Base-by-base conservation (phyloP, 2,888 invertebrate species). In the Pollenia amentaria region DNA sequence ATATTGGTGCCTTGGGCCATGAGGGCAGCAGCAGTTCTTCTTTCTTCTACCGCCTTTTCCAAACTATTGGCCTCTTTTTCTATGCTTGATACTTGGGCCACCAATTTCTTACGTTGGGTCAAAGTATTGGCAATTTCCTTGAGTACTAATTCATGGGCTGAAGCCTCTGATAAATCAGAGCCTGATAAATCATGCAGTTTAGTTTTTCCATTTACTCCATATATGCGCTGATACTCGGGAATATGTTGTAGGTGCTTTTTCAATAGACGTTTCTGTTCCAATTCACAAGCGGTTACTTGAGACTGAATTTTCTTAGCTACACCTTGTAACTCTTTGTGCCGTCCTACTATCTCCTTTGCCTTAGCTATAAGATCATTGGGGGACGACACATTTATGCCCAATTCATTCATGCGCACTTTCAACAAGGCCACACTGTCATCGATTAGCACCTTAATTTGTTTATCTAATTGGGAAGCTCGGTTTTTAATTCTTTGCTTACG, bases 321-420 rank as follows among this genome's bases (percentile, higher is more conserved):
- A 86, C 96, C 96, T 93, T 98, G 98, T 82, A 98, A 94, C 91
- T 98, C 98, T 93, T 98, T 98, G 93, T 99, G 98, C 42, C 97
- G 95, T 79, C 97, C 96, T 44, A 99, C 98, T 90, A 99, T 99
- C 94, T 98, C 97, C 92, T 97, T 97, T 75, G 97, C 97, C 93
- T 97, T 97, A 7, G 97, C 96, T 81, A 97, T 94, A 81, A 98
- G 94, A 93, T 98, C 97, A 78, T 97, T 97, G 0, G 97, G 97
- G 85, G 97, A 97, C 78, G 95, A 96, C 18, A 97, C 97, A 93
- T 97, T 97, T 87, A 98, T 98, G 87, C 97, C 98, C 89, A 99
- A 94, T 94, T 99, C 98, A 90, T 96, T 96, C 96, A 99, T 97
- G 87, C 98, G 95, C 62, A 97, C 96, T 93, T 98, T 97, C 55